Conservation (phyloP, 2,888 invertebrate species). For the Troides helena region DNA sequence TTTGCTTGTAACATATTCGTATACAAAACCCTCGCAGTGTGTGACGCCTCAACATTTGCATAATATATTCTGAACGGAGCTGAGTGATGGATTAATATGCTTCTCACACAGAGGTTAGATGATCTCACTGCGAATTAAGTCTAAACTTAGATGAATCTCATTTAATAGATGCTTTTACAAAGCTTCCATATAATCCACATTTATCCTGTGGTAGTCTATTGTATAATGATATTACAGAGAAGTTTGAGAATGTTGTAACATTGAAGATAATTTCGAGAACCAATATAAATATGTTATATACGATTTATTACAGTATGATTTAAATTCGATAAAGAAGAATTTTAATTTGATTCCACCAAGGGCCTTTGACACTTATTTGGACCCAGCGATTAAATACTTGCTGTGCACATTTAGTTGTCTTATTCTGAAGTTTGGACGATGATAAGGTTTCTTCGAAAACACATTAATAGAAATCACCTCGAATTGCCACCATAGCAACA, state of each 20-base stretch:
- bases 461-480: too few species aligned
- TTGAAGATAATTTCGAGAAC: neutral
- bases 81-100: conserved; percentile 46
- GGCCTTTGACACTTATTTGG: too few species aligned
- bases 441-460: too few species aligned
- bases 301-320: too few species aligned
- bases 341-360: too few species aligned
- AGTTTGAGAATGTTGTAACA: neutral
- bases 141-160: conserved; percentile 19
- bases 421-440: too few species aligned
- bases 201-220: neutral
- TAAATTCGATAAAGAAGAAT: too few species aligned
- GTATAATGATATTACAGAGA: neutral
- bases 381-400: too few species aligned
- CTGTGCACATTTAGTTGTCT: too few species aligned
- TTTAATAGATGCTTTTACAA: conserved; percentile 17
- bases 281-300: too few species aligned
- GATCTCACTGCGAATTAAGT: conserved; percentile 25
- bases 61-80: conserved; percentile 45
- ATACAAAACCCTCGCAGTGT: conserved; percentile 8
- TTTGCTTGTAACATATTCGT: conserved; percentile 12
- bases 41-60: conserved; percentile 40
- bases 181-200: conserved; percentile 10
- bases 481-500: too few species aligned
- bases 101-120: conserved; percentile 31